A percentile compares a stretch with the other conserved stretches of the same genome.
Conservation (phyloP, 1,140 invertebrate species). For the Brachionus plicatilis region DNA sequence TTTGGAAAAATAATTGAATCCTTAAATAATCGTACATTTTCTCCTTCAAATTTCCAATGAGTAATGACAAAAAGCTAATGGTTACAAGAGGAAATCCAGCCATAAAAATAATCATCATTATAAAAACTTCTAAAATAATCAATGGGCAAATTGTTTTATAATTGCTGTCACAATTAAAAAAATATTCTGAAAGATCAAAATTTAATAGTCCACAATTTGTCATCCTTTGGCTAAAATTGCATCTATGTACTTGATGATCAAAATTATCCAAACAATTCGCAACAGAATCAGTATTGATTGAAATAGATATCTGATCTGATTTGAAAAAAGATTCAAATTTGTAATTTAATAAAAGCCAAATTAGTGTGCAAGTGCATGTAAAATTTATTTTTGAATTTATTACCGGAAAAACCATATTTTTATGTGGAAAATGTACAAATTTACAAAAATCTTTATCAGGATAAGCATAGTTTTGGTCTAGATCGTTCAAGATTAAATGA, state of each 20-base stretch:
- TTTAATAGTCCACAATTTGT: not conserved
- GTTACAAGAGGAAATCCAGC: not conserved
- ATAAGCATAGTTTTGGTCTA: not conserved
- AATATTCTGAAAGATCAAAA: not conserved
- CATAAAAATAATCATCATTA: not conserved
- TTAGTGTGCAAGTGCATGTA: not conserved
- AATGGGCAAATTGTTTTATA: not conserved
- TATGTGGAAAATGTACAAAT: not conserved
- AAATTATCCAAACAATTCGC: not conserved
- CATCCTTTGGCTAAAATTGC: not conserved
- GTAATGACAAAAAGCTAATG: not conserved
- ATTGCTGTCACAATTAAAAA: not conserved
- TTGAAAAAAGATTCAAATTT: not conserved
- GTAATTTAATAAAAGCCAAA: not conserved
- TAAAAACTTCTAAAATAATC: not conserved
- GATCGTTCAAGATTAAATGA: not conserved
- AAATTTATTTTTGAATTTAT: not conserved
- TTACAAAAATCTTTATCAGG: not conserved
- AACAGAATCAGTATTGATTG: not conserved
- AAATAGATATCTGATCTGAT: not conserved
- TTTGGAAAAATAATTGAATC: not conserved
- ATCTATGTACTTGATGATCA: not conserved
- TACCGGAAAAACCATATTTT: slow-evolving; percentile 10
- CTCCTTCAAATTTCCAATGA: not conserved
- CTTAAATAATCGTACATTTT: not conserved